Conservation (phyloP, 2,888 invertebrate species). For the Xestoiulus laeticollis region DNA sequence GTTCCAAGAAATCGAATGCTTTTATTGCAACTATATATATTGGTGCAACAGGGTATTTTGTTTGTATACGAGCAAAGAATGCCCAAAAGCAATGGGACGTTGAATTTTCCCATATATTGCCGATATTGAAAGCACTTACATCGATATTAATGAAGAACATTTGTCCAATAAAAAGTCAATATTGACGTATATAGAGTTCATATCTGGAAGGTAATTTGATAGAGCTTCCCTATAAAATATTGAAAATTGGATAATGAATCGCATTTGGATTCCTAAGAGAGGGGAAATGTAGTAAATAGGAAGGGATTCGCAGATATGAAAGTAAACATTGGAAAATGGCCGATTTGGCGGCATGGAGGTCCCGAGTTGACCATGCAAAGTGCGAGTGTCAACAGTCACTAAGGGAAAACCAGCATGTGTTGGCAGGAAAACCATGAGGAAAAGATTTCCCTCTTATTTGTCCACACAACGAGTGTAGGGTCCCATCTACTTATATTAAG, state of each 20-base stretch:
- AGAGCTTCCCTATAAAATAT: constrained; percentile 34
- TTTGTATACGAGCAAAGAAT: not conserved
- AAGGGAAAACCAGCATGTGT: constrained; percentile 45
- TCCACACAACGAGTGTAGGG: not conserved
- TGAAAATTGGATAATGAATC: constrained; percentile 41
- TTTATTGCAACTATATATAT: too few relatives aligned
- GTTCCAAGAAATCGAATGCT: too few relatives aligned
- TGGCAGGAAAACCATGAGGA: not conserved
- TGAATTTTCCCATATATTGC: not conserved
- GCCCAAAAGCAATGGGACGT: not conserved
- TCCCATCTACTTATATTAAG: not conserved
- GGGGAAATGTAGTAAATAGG: not conserved
- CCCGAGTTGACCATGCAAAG: constrained; percentile 45
- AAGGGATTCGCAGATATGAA: not conserved
- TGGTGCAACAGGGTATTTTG: not conserved
- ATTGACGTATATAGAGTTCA: not conserved
- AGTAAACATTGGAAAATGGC: not conserved
- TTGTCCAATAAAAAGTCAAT: not conserved
- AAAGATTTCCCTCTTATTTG: constrained; percentile 24
- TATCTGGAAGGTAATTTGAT: constrained; percentile 41
- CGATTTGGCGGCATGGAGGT: constrained; percentile 30
- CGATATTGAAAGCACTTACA: not conserved
- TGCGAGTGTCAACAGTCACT: constrained; percentile 49
- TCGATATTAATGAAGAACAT: not conserved
- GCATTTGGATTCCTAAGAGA: not conserved